Base-by-base conservation (phyloP, 2,888 invertebrate species). In the Mechanitis messenoides region DNA sequence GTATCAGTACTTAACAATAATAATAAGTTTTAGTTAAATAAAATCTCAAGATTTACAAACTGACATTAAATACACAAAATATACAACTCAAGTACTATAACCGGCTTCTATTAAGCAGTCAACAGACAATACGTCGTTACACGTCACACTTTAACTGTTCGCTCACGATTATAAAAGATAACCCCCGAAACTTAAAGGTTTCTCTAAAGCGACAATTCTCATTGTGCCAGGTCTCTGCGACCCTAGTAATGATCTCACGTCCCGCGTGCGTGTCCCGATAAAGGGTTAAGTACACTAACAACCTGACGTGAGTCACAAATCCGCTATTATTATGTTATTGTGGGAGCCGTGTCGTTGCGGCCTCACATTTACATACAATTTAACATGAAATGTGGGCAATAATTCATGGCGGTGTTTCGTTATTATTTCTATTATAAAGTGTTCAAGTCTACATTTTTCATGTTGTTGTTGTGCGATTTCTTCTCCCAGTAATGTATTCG, bases 231-330 rank as follows among this genome's bases (percentile, higher is more conserved):
- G 77, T 74, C 78, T 69, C 73, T 71, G 73, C 82, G 84, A 81
- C 85, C 86, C 85, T 72, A 70, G 80, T 87, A 89, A 88, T 85
- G 87, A 83, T 86, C 86, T 85, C 89, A 88, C 89, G 89, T 88
- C 79, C 87, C 81, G 83, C 81, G 86, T 87, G 88, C 89, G 88
- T 87, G 88, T 82, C 80, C 80, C 83, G 89, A 89, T 90, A 87
- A 89, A 89, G 89, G 89, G 89, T 89, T 90, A 89, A 90, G 86
- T 87, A 88, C 85, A 87, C 87, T 88, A 88, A 89, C 88, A 86
- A 86, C 86, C 83, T 85, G 85, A 87, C 89, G 88, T 89, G 89
- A 89, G 81, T 88, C 85, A 89, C 89, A 88, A 89, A 88, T 88
- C 87, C 83, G 81, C 87, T 84, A 88, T 89, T 90, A 89, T 89